Percentiles rank a stretch among this genome's conserved stretches.
These are phyloP conservation scores for Enteromius treurensis DNA, from an alignment of 2,797 vertebrate genomes.

Conservation along the genomic window DNA sequence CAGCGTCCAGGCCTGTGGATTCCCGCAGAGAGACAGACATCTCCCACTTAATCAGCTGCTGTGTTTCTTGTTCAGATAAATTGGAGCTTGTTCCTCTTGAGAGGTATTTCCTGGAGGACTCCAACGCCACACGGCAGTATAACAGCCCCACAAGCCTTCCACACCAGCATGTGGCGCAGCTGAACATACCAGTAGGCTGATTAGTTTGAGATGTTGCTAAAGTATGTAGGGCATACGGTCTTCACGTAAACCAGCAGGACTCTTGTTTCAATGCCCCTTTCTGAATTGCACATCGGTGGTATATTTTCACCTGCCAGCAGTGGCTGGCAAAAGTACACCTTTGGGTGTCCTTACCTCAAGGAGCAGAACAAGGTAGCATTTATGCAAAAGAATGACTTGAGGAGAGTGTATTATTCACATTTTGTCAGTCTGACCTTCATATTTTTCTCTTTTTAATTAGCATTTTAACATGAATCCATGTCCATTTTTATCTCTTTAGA, in stretches of 20 bases:
- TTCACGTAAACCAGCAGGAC: background rate
- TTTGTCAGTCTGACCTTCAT: conserved; percentile 54
- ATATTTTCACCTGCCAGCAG: conserved; percentile 10
- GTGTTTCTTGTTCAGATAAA: conserved; percentile 85
- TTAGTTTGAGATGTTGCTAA: conserved; percentile 74
- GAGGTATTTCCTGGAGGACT: conserved; percentile 75
- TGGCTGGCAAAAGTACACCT: conserved; percentile 31
- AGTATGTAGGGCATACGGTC: conserved; percentile 54
- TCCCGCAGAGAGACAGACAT: conserved; percentile 70
- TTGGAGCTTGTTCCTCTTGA: conserved; percentile 75
- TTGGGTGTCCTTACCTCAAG: conserved; percentile 38
- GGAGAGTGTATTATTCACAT: conserved; percentile 43
- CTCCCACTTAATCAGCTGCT: conserved; percentile 80
- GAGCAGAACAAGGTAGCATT: conserved; percentile 31
- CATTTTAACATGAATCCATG: conserved; percentile 31
- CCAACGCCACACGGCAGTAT: conserved; percentile 53
- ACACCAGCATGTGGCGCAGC: conserved; percentile 73
- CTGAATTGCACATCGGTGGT: conserved; percentile 19
- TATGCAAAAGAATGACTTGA: conserved; percentile 34
- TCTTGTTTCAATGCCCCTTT: background rate
- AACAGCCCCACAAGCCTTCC: conserved; percentile 64
- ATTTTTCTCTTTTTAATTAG: conserved; percentile 46
- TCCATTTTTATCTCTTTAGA: conserved; percentile 6
- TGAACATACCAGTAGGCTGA: conserved; percentile 75
- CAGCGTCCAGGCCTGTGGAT: conserved; percentile 59